Evolutionary conservation across 2,888 invertebrate genomes (phyloP).

Genomic region (Zygothrica quintamaculata): DNA sequence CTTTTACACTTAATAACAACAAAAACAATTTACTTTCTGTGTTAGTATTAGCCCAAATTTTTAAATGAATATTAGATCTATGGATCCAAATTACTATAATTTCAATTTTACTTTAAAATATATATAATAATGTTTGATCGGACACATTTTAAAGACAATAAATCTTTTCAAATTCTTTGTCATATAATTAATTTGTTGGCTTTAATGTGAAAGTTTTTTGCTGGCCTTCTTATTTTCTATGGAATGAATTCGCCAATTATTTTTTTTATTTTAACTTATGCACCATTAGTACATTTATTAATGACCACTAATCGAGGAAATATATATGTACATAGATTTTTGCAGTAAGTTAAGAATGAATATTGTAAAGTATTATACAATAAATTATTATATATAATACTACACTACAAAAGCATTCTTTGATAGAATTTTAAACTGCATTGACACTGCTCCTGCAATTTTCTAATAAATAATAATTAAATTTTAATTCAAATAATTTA

Average conservation of each 20-base stretch:
- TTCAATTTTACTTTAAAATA: neutral
- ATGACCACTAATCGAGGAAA: slow-evolving; percentile 52
- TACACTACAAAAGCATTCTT: slow-evolving; percentile 29
- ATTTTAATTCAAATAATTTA: no score
- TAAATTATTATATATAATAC: slow-evolving; percentile 33
- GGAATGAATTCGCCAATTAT: slow-evolving; percentile 70
- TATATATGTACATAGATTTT: slow-evolving; percentile 52
- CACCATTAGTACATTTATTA: slow-evolving; percentile 43
- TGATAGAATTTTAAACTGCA: slow-evolving; percentile 22
- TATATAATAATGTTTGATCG: no score
- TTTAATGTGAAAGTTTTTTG: no score
- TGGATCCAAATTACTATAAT: slow-evolving; percentile 21
- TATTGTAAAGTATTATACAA: slow-evolving; percentile 38
- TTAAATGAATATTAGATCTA: no score
- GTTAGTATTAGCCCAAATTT: no score
- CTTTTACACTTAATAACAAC: slow-evolving; percentile 35
- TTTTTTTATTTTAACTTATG: slow-evolving; percentile 37
- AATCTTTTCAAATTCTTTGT: no score
- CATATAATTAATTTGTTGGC: no score
- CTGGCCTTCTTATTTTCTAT: slow-evolving; percentile 53
- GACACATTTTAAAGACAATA: no score
- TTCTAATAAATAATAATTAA: no score
- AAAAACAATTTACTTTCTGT: slow-evolving; percentile 6
- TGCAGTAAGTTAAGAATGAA: slow-evolving; percentile 39
- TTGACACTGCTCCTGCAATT: no score